Evolutionary conservation across 2,113 vertebrate species (phyloP).

Genomic region (Dunckerocampus dactyliophorus): DNA sequence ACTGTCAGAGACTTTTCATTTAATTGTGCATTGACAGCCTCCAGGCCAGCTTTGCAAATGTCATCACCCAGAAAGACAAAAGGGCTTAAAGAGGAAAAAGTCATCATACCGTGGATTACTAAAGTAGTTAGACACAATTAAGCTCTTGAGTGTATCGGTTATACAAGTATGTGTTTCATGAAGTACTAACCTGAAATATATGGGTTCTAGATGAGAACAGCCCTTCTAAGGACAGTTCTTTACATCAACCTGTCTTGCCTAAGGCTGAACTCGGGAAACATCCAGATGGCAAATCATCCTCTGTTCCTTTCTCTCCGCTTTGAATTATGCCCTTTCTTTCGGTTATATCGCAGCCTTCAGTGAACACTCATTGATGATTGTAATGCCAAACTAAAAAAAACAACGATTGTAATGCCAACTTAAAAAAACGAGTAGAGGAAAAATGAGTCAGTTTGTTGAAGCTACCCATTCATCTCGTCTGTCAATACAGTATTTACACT

Average conservation of each 20-base stretch:
- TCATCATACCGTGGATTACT: too few species aligned
- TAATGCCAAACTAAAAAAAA: neutral
- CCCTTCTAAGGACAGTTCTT: constrained; percentile 9
- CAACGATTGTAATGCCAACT: neutral
- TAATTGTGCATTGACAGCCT: too few species aligned
- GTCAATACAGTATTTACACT: too few species aligned
- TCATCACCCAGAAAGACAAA: too few species aligned
- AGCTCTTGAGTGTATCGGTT: constrained; percentile 28
- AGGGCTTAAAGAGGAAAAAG: too few species aligned
- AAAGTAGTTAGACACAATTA: too few species aligned
- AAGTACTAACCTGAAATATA: constrained; percentile 32
- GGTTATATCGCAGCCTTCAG: constrained; percentile 9
- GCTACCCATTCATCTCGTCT: neutral
- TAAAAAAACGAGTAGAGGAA: neutral
- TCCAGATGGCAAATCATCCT: constrained; percentile 35
- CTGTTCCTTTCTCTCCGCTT: constrained; percentile 7
- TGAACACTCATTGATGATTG: neutral
- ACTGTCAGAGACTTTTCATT: too few species aligned
- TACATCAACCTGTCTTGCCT: constrained; percentile 29
- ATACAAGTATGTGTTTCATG: constrained; percentile 46
- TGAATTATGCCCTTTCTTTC: constrained; percentile 11
- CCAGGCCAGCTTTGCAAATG: too few species aligned
- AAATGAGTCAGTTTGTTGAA: neutral
- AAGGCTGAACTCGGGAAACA: constrained; percentile 37
- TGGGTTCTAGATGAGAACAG: constrained; percentile 27